phyloP scores from a whole-genome alignment of 2,888 invertebrate species.

The Drosophila phalerata region DNA sequence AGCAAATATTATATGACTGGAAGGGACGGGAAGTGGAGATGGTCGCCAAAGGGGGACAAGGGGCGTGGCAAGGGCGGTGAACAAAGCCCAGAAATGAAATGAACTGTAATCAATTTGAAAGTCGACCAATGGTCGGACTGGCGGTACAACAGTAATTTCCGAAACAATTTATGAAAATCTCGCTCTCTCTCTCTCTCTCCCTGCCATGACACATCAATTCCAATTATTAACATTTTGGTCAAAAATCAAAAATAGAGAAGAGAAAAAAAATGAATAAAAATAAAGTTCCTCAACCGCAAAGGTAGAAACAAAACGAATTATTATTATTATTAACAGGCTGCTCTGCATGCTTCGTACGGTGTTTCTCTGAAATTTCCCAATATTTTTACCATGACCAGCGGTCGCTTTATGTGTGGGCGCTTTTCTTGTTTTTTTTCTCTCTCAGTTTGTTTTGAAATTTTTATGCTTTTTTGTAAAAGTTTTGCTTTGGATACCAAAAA shows the following conservation, averaged over 20 bases:
- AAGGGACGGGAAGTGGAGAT: background rate
- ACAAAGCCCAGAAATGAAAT: slow-evolving; percentile 67
- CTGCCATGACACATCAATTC: slow-evolving; percentile 50
- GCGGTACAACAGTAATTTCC: slow-evolving; percentile 64
- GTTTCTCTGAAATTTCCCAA: slow-evolving; percentile 37
- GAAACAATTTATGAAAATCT: slow-evolving; percentile 64
- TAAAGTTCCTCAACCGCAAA: slow-evolving; percentile 54
- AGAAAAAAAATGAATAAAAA: slow-evolving; percentile 22
- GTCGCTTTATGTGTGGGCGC: slow-evolving; percentile 17
- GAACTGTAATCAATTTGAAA: slow-evolving; percentile 76
- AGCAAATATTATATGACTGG: slow-evolving; percentile 12
- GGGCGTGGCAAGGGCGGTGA: slow-evolving; percentile 3
- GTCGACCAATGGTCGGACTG: slow-evolving; percentile 32
- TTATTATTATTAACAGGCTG: slow-evolving; percentile 60
- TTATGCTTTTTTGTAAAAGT: slow-evolving; percentile 70
- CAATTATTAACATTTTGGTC: slow-evolving; percentile 72
- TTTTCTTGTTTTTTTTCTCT: background rate
- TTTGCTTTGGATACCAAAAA: slow-evolving; percentile 38
- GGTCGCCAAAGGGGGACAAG: background rate
- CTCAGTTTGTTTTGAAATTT: slow-evolving; percentile 56
- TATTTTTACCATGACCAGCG: slow-evolving; percentile 48
- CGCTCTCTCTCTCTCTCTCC: background rate
- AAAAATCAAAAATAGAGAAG: slow-evolving; percentile 28
- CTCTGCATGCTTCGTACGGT: slow-evolving; percentile 5
- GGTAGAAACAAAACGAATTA: slow-evolving; percentile 66